Evolutionary conservation across 1,140 invertebrate genomes (phyloP).

Genomic region (Lysiphlebus fabarum): DNA sequence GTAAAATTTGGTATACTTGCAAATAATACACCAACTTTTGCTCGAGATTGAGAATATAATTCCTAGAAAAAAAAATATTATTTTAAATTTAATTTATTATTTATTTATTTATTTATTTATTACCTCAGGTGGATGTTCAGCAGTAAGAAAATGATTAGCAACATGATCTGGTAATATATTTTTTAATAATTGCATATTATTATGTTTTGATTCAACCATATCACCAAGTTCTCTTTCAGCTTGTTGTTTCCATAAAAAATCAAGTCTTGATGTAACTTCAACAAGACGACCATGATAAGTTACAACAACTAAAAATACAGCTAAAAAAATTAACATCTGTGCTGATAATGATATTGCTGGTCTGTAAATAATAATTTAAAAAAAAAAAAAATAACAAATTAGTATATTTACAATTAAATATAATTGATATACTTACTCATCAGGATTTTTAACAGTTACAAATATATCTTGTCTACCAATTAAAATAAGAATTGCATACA

Average conservation of each 20-base stretch:
- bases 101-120: slow-evolving; percentile 15
- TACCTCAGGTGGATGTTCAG: slow-evolving; percentile 68
- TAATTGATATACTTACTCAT: slow-evolving; percentile 29
- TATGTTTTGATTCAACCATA: slow-evolving; percentile 83
- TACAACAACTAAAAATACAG: slow-evolving; percentile 82
- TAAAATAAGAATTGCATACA: slow-evolving; percentile 70
- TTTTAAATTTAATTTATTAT: slow-evolving; percentile 6
- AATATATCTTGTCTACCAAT: slow-evolving; percentile 54
- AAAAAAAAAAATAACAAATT: slow-evolving; percentile 29
- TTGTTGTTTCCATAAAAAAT: slow-evolving; percentile 94
- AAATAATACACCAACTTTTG: slow-evolving; percentile 94
- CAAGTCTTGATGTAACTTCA: slow-evolving; percentile 83
- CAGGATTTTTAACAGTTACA: slow-evolving; percentile 24
- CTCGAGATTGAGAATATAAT: slow-evolving; percentile 89
- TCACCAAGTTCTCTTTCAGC: slow-evolving; percentile 86
- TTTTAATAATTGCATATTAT: slow-evolving; percentile 80
- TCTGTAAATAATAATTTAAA: slow-evolving; percentile 32
- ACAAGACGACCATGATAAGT: slow-evolving; percentile 87
- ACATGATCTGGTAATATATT: slow-evolving; percentile 97
- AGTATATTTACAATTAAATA: no score
- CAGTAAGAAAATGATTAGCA: slow-evolving; percentile 87
- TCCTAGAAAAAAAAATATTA: slow-evolving; percentile 66
- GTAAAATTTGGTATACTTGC: slow-evolving; percentile 98
- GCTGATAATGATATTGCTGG: slow-evolving; percentile 65
- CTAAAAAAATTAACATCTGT: slow-evolving; percentile 76